These are phyloP conservation scores for Stichodactyla mertensii DNA, from an alignment of 64 coral and sea anemone species.

Conservation along the genomic window DNA sequence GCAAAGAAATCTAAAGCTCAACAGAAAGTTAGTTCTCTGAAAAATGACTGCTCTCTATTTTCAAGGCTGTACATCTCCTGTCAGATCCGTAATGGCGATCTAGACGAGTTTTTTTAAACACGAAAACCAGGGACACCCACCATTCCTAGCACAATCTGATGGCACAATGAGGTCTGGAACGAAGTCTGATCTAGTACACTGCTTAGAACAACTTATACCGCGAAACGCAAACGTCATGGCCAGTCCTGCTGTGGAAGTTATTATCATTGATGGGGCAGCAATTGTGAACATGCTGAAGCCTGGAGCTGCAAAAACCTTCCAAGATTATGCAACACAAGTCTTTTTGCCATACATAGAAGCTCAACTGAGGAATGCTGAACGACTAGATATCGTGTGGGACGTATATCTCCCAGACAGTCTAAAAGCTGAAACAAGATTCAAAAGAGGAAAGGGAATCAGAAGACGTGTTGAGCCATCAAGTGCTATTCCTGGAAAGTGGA, in stretches of 20 bases:
- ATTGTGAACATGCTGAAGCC: slow-evolving; percentile 37
- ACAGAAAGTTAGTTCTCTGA: slow-evolving; percentile 10
- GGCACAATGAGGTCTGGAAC: slow-evolving; percentile 38
- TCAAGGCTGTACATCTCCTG: slow-evolving; percentile 29
- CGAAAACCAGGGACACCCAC: slow-evolving; percentile 43
- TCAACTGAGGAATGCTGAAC: slow-evolving; percentile 4
- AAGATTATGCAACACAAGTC: slow-evolving; percentile 34
- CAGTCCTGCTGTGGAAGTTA: slow-evolving; percentile 22
- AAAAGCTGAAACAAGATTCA: not conserved
- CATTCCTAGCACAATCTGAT: slow-evolving; percentile 26
- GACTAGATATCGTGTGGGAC: slow-evolving; percentile 21
- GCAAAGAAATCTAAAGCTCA: slow-evolving; percentile 25
- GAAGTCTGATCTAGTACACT: slow-evolving; percentile 47
- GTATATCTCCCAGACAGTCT: too few species aligned
- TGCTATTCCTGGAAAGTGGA: slow-evolving; percentile 62
- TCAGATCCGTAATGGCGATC: slow-evolving; percentile 22
- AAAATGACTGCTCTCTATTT: slow-evolving; percentile 20
- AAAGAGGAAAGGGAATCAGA: slow-evolving; percentile 27
- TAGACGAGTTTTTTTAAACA: slow-evolving; percentile 31
- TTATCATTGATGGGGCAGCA: slow-evolving; percentile 51
- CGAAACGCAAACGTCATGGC: not conserved
- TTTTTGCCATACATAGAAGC: slow-evolving; percentile 45
- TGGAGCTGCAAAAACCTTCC: slow-evolving; percentile 38
- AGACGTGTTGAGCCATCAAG: slow-evolving; percentile 25
- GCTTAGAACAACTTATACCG: slow-evolving; percentile 13